Evolutionary conservation across 2,797 vertebrate species (phyloP), one percentile per base, ranked within the genome.

Genomic region (Oceanodroma leucorhoa): DNA sequence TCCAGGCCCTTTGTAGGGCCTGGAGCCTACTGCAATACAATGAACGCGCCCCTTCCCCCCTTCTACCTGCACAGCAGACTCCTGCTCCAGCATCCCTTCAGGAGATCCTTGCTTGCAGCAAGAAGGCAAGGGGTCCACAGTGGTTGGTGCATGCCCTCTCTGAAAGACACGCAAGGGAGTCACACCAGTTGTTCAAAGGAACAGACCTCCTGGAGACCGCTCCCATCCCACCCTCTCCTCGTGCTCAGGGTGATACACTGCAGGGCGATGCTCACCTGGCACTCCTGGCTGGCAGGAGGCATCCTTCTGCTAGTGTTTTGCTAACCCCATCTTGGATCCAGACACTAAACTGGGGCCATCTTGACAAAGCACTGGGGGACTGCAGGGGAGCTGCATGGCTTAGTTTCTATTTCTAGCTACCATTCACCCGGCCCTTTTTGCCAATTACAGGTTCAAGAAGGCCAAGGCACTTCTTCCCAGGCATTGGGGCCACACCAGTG

Each of bases 91-190:
- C 95, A 96, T 93, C 96, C 89, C 96, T 94, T 96, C 94, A 92
- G 95, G 95, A 97, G 96, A 96, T 97, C 94, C 96, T 96, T 95
- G 96, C 95, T 96, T 96, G 96, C 95, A 96, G 94, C 95, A 96
- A 96, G 95, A 96, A 96, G 95, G 95, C 95, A 94, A 96, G 94
- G 94, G 95, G 95, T 96, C 95, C 92, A 94, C 95, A 95, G 48
- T 94, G 80, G 94, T 20, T 95, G 96, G 40, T 91, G 87, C 94
- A 93, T 93, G 96, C 94, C 95, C 96, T 91, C 94, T 96, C 96
- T 96, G 95, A 96, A 96, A 96, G 95, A 96, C 88, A 96, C 77
- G 95, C 95, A 87, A 96, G 87, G 92, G 70, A 96, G 93, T 96
- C 95, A 95, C 94, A 93, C 57, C 85, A 9, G 1, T 92, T 62